Base-by-base conservation (phyloP, 2,888 invertebrate genomes). In the Chromoteleia sp. region DNA sequence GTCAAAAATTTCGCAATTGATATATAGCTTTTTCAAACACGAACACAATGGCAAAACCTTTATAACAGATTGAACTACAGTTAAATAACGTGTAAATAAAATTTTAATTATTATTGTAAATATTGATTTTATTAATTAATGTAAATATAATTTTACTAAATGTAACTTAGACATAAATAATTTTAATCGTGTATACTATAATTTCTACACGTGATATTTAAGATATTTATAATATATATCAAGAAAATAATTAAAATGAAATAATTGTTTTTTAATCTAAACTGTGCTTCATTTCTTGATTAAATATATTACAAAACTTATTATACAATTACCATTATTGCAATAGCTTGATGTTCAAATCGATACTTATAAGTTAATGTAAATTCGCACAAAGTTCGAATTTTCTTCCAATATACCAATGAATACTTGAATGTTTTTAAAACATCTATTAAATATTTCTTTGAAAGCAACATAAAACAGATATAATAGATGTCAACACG, bases 1-100 rank as follows among this genome's bases (percentile, higher is more conserved):
- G 63, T 94, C 94, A 12, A 95, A 93, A 12, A 93, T 90, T 52
- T 93, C 93, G 58, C 94, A 85, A 50, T 86, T 87, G 41, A 91
- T 89, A 39, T 89, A 87, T 15, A 82, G 82, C 1, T 85, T 85
- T 75, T 83, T 89, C 36, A 93, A 89, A 36, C 93, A 92, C 36
- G 92, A 90, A 29, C 94, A 88, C 29, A 95, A 88, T 0, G 96
- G 96, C 48, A 95, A 89, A 10, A 96, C 90, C 87, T 95, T 94
- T 81, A 94, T 52, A 56, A 67, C 3, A 43, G 78, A 50, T 58
- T 39, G 36, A 21, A 36, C 4, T 41, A 14, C 14, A 41, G 4
- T 41, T 14, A 41, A 14, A 3, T 36, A 36, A 36, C 1, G n/a
- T 36, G 0, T 1, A 36, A n/a, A n/a, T n/a, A n/a, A n/a, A n/a